Percentiles rank a stretch among this genome's conserved stretches.
Conservation (phyloP, 2,113 vertebrate genomes). For the Oncorhynchus nerka region DNA sequence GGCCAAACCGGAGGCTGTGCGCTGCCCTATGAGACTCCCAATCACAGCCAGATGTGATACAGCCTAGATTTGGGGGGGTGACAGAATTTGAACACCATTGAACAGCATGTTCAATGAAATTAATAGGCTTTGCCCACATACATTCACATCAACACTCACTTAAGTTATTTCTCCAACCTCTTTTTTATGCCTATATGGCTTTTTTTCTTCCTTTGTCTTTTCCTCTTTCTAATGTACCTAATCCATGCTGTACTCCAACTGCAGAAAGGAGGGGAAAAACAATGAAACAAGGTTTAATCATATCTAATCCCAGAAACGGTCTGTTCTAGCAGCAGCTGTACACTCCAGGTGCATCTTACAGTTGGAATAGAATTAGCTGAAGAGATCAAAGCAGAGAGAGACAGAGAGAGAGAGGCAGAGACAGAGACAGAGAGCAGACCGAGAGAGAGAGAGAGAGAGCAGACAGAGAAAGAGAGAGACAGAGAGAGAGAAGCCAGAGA, state of each 20-base stretch:
- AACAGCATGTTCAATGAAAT: slow-evolving; percentile 41
- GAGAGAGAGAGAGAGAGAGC: too few species aligned
- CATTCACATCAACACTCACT: background rate
- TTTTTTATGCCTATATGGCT: background rate
- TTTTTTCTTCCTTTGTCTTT: background rate
- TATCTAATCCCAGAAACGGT: slow-evolving; percentile 26
- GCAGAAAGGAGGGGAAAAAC: slow-evolving; percentile 10
- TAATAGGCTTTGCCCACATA: background rate
- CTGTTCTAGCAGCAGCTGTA: slow-evolving; percentile 33
- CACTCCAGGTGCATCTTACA: slow-evolving; percentile 33
- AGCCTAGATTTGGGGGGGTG: too few species aligned
- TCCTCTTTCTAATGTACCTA: slow-evolving; percentile 42
- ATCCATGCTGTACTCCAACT: slow-evolving; percentile 40
- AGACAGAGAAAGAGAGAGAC: background rate
- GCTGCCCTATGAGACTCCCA: too few species aligned
- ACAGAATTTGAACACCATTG: slow-evolving; percentile 49
- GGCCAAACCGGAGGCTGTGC: too few species aligned
- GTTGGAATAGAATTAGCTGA: slow-evolving; percentile 52
- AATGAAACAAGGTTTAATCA: slow-evolving; percentile 51
- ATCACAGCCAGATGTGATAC: too few species aligned
- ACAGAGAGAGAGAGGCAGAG: slow-evolving; percentile 5
- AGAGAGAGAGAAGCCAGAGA: background rate
- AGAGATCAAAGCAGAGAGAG: slow-evolving; percentile 4
- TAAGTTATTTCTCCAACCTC: background rate
- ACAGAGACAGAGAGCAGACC: background rate